These are phyloP conservation scores for Eolophus roseicapilla DNA, from an alignment of 2,113 vertebrate genomes.

Conservation along the genomic window DNA sequence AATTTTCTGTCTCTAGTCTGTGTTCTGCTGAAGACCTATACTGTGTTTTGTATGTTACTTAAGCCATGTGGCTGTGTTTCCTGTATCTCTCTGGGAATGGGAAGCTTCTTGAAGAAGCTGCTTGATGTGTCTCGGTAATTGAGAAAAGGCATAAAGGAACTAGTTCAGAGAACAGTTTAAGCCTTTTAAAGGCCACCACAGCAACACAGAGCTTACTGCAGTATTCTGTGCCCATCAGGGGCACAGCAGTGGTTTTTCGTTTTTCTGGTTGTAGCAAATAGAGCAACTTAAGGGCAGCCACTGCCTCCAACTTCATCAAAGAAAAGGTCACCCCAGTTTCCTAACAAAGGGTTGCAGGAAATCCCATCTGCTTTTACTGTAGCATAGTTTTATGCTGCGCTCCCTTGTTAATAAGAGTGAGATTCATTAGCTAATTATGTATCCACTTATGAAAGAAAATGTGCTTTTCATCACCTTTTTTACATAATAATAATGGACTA, in stretches of 20 bases:
- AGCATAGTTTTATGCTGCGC: background rate
- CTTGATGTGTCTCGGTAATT: background rate
- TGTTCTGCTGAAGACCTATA: accelerated
- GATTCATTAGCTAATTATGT: background rate
- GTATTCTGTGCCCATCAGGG: background rate
- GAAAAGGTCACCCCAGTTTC: background rate
- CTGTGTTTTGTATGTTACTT: background rate
- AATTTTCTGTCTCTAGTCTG: background rate
- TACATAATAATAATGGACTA: background rate
- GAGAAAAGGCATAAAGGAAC: background rate
- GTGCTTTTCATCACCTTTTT: background rate
- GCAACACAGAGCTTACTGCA: background rate
- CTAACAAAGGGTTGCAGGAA: background rate
- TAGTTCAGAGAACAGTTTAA: background rate
- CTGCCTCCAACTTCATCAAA: background rate
- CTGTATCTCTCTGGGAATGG: background rate
- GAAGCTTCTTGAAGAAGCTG: background rate
- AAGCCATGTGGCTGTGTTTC: background rate
- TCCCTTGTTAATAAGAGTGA: background rate
- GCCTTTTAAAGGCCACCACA: background rate
- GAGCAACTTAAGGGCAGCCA: background rate
- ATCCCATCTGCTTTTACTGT: background rate
- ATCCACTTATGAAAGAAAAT: background rate
- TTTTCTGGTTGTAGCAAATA: background rate
- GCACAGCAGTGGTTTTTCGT: background rate